Conservation (phyloP, 2,888 invertebrate species). For the Rhagophthalmus giganteus region DNA sequence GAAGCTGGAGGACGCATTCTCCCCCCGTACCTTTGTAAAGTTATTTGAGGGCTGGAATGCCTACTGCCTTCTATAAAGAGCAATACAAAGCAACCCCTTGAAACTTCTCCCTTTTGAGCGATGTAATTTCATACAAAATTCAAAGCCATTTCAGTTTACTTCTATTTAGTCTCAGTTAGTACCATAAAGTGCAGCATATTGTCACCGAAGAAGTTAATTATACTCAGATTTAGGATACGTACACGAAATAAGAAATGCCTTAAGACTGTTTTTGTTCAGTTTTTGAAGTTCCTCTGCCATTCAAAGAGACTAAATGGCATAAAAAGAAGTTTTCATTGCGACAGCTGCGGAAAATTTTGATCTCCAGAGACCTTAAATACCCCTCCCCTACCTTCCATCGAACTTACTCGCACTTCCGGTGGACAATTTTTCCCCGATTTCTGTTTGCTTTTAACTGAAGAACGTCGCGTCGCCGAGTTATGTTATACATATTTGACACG, state of each 20-base stretch:
- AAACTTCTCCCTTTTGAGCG: conserved; percentile 37
- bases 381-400: conserved; percentile 24
- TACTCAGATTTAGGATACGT: conserved; percentile 3
- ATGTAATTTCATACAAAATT: conserved; percentile 41
- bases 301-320: conserved; percentile 45
- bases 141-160: conserved; percentile 34
- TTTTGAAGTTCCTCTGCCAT: conserved; percentile 33
- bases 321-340: conserved; percentile 47
- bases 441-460: no score
- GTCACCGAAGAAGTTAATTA: conserved; percentile 13
- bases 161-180: conserved; percentile 23
- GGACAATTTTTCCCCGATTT: conserved; percentile 11
- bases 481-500: no score
- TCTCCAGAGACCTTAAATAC: conserved; percentile 34
- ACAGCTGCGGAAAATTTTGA: conserved; percentile 42
- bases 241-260: conserved; percentile 11
- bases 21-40: conserved; percentile 31
- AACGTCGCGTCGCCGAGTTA: no score
- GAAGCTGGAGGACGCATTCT: conserved; percentile 22
- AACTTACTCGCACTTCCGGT: conserved; percentile 25
- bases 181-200: conserved; percentile 1
- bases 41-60: conserved; percentile 37
- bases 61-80: conserved; percentile 35
- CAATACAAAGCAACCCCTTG: conserved; percentile 34
- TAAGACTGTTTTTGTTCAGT: conserved; percentile 30